A percentile compares a stretch with the other conserved stretches of the same genome.
Conservation (phyloP, 2,797 vertebrate species). For the Buphagus erythrorhynchus region DNA sequence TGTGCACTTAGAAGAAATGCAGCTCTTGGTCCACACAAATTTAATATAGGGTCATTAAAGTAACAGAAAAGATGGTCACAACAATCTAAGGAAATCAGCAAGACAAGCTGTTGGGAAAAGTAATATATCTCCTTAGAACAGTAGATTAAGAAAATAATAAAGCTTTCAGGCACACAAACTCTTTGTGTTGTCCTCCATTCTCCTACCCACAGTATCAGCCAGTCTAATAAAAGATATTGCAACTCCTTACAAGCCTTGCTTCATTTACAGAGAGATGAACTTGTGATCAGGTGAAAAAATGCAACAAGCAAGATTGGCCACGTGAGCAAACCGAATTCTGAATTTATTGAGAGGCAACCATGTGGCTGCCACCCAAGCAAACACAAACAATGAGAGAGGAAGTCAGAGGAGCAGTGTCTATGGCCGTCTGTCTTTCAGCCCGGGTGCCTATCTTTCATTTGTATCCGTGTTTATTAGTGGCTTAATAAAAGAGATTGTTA, state of each 20-base stretch:
- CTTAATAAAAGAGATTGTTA: not conserved
- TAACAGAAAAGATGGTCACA: not conserved
- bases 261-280: not conserved
- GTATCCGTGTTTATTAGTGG: not conserved
- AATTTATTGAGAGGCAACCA: constrained; percentile 51
- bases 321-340: not conserved
- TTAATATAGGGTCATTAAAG: not conserved
- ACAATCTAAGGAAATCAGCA: not conserved
- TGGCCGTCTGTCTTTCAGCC: not conserved
- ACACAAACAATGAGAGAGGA: not conserved
- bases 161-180: not conserved
- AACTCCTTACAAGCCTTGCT: not conserved
- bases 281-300: not conserved
- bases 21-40: not conserved
- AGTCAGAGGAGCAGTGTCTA: accelerated
- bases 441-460: not conserved
- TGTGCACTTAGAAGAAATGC: not conserved
- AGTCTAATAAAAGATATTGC: not conserved
- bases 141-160: not conserved
- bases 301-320: not conserved
- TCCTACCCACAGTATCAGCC: not conserved
- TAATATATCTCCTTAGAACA: not conserved
- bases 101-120: not conserved
- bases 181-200: not conserved
- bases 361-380: not conserved